Percentiles rank a stretch among this genome's conserved stretches.
Conservation (phyloP, 2,888 invertebrate genomes). For the Apamea epomidion region DNA sequence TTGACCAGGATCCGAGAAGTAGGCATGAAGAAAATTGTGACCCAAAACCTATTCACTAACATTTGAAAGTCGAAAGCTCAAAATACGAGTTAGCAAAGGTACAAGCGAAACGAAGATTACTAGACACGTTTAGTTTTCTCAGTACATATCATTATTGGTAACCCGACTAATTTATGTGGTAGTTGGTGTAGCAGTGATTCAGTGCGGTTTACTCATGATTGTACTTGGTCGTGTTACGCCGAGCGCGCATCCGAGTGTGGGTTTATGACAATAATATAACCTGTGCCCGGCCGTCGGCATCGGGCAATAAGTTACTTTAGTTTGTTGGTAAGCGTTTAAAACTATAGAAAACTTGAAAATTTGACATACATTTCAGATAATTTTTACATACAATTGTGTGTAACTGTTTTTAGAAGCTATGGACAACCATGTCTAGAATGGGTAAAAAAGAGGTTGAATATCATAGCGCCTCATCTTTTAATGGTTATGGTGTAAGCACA, state of each 20-base stretch:
- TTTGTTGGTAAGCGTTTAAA: conserved; percentile 85
- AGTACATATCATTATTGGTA: conserved; percentile 68
- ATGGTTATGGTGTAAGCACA: conserved; percentile 11
- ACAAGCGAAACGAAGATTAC: conserved; percentile 56
- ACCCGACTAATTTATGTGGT: conserved; percentile 65
- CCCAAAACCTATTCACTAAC: conserved; percentile 51
- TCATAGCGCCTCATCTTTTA: neutral
- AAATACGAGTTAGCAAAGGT: conserved; percentile 55
- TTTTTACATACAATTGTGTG: neutral
- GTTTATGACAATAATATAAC: conserved; percentile 82
- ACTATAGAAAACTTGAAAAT: conserved; percentile 77
- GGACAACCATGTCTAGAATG: neutral
- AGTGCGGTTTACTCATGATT: conserved; percentile 68
- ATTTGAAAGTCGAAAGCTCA: conserved; percentile 65
- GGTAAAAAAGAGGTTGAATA: neutral
- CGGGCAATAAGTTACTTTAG: conserved; percentile 84
- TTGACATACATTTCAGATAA: conserved; percentile 62
- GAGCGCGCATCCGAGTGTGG: conserved; percentile 72
- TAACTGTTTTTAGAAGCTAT: neutral
- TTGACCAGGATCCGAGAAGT: conserved; percentile 40
- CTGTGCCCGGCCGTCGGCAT: conserved; percentile 81
- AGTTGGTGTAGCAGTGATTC: conserved; percentile 65
- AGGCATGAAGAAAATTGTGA: conserved; percentile 53
- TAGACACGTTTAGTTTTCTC: conserved; percentile 64
- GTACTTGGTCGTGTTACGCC: conserved; percentile 74